Conservation (phyloP, 2,113 vertebrate species). For the Boleophthalmus pectinirostris region DNA sequence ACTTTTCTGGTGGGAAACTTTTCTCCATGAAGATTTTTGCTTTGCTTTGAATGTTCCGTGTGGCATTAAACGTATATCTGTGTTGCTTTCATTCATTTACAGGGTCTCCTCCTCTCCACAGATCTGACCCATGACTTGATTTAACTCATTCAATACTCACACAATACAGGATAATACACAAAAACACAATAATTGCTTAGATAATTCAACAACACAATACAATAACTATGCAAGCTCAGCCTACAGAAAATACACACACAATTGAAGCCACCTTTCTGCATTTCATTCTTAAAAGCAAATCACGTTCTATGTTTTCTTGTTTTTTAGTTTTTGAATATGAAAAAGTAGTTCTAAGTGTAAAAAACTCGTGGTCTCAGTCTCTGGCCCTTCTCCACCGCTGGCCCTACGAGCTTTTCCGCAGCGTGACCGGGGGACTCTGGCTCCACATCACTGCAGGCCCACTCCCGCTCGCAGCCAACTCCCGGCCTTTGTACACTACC, state of each 20-base stretch:
- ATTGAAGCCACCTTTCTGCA: conserved; percentile 38
- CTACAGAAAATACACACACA: no score
- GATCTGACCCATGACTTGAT: conserved; percentile 50
- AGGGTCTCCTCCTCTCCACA: background rate
- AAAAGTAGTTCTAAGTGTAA: background rate
- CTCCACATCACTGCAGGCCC: conserved; percentile 54
- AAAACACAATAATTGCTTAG: no score
- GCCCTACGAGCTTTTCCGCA: conserved; percentile 42
- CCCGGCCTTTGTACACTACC: conserved; percentile 59
- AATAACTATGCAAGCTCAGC: no score
- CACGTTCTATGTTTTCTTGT: background rate
- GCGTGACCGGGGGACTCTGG: conserved; percentile 56
- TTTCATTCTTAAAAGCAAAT: conserved; percentile 30
- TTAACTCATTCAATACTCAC: no score
- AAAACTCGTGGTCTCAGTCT: conserved; percentile 18
- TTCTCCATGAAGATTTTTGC: no score
- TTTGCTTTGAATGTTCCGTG: no score
- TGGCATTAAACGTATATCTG: no score
- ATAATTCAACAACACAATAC: no score
- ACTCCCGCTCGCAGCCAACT: conserved; percentile 44
- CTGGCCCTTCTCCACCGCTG: conserved; percentile 55
- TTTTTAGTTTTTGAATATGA: conserved; percentile 2
- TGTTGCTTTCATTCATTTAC: no score
- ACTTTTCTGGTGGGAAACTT: no score
- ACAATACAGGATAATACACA: no score